A percentile compares a stretch with the other conserved stretches of the same genome.
Conservation (phyloP, 2,888 invertebrate genomes). For the Pheosia gnoma region DNA sequence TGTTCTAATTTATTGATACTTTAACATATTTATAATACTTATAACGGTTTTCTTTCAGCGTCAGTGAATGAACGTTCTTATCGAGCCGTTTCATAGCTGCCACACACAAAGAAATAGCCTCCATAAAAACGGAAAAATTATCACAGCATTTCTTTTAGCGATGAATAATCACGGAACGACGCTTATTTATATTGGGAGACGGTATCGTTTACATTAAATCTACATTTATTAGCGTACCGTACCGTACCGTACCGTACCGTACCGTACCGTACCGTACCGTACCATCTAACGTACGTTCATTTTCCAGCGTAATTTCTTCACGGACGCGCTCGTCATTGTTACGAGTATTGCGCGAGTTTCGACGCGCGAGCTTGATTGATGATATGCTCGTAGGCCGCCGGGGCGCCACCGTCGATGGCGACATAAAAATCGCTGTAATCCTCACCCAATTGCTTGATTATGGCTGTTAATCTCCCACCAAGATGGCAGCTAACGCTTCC, state of each 20-base stretch:
- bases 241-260: no score
- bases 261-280: no score
- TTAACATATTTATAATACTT: no score
- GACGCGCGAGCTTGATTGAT: constrained; percentile 60
- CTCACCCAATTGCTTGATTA: constrained; percentile 79
- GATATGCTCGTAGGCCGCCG: constrained; percentile 36
- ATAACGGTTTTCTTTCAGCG: no score
- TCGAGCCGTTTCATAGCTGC: no score
- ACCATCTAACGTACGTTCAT: constrained; percentile 32
- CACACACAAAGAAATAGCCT: no score
- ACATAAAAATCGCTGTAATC: constrained; percentile 80
- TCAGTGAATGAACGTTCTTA: no score
- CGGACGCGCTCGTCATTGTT: constrained; percentile 63
- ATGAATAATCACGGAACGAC: constrained; percentile 38
- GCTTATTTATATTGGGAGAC: constrained; percentile 35
- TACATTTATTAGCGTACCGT: constrained; percentile 52
- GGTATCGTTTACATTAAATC: constrained; percentile 54
- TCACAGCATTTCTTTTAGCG: constrained; percentile 13
- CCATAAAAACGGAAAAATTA: not conserved
- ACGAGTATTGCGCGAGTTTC: constrained; percentile 62
- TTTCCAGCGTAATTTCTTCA: constrained; percentile 40
- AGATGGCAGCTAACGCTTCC: constrained; percentile 59
- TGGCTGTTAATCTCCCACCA: constrained; percentile 75
- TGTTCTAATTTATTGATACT: no score
- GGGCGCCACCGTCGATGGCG: constrained; percentile 48